A percentile compares a stretch with the other conserved stretches of the same genome.
Conservation (phyloP, 2,888 invertebrate species). For the Papilio gigon region DNA sequence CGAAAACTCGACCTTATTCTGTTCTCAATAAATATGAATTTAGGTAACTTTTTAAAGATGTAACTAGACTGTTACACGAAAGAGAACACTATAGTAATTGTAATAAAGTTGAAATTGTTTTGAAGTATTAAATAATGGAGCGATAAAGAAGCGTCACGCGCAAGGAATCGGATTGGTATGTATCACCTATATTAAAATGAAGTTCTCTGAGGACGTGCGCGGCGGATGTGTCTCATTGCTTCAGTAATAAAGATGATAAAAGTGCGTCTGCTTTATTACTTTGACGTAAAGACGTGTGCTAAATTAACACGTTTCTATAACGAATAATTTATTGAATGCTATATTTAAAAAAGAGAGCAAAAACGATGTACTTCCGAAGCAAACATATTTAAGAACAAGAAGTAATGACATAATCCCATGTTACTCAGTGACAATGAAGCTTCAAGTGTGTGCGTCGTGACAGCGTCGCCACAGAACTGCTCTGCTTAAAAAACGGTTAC, state of each 20-base stretch:
- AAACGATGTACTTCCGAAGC: no score
- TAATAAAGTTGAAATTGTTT: not conserved
- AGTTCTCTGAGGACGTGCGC: not conserved
- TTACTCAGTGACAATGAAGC: no score
- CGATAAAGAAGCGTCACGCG: conserved; percentile 9
- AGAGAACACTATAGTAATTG: not conserved
- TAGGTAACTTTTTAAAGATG: not conserved
- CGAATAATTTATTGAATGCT: not conserved
- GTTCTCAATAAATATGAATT: conserved; percentile 3
- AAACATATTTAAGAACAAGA: no score
- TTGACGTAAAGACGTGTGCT: not conserved
- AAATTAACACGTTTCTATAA: not conserved
- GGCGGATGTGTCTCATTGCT: not conserved
- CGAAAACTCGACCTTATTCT: not conserved
- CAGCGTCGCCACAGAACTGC: no score
- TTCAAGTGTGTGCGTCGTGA: no score
- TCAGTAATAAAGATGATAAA: not conserved
- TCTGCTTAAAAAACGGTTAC: no score
- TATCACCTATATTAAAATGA: conserved; percentile 1
- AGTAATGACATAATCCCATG: no score
- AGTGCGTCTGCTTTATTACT: not conserved
- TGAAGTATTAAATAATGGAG: not conserved
- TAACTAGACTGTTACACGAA: not conserved
- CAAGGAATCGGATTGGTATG: not conserved
- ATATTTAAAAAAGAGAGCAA: no score